Evolutionary conservation across 30 jellyfish, hydroid and myxozoan genomes (phyloP).

Genomic region (Cassiopea xamachana): DNA sequence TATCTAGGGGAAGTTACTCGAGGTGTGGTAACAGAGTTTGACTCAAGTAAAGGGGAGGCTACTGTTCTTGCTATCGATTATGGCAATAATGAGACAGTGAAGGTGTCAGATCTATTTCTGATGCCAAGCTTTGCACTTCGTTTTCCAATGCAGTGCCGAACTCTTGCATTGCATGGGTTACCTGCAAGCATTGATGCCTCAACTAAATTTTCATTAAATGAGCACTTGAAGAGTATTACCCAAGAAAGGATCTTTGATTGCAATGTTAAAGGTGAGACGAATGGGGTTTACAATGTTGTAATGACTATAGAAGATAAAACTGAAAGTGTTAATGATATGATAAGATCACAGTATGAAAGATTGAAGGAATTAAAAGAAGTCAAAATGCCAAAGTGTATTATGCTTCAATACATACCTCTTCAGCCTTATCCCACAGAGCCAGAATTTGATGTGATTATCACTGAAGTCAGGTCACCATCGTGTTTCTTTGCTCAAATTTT

Average conservation of each 20-base stretch:
- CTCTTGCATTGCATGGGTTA: slow-evolving; percentile 21
- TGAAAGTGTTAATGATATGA: slow-evolving; percentile 13
- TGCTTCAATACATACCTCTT: slow-evolving; percentile 60
- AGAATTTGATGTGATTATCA: slow-evolving; percentile 71
- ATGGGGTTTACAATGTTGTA: slow-evolving; percentile 27
- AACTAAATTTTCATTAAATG: background rate
- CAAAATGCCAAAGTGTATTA: background rate
- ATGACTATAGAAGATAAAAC: slow-evolving; percentile 13
- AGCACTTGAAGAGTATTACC: slow-evolving; percentile 7
- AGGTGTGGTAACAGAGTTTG: slow-evolving; percentile 37
- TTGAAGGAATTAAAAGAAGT: background rate
- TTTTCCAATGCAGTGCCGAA: slow-evolving; percentile 60
- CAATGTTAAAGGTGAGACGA: background rate
- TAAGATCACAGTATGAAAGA: slow-evolving; percentile 3
- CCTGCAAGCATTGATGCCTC: slow-evolving; percentile 29
- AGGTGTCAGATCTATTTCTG: slow-evolving; percentile 12
- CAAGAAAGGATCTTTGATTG: slow-evolving; percentile 14
- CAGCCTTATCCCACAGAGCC: slow-evolving; percentile 78
- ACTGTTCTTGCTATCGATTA: slow-evolving; percentile 61
- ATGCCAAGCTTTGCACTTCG: slow-evolving; percentile 63
- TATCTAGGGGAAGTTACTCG: slow-evolving; percentile 57
- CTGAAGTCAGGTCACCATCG: slow-evolving; percentile 82
- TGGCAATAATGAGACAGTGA: slow-evolving; percentile 47
- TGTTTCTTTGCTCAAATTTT: slow-evolving; percentile 79
- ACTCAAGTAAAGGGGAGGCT: background rate